Conservation (phyloP, 2,797 vertebrate species). For the Pipistrellus pipistrellus region DNA sequence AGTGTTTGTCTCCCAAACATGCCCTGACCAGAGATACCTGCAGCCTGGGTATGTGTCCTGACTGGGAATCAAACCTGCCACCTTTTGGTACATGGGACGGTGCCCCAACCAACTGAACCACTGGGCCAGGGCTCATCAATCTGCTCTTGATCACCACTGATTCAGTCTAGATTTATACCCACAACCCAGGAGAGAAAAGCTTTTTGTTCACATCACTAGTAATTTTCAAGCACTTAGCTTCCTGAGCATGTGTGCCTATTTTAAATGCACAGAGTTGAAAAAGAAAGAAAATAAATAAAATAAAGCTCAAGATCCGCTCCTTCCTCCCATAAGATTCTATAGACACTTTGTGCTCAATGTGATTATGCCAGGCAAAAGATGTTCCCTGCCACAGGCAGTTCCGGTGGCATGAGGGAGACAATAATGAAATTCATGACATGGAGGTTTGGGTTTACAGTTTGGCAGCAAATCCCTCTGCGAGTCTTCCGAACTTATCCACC, state of each 20-base stretch:
- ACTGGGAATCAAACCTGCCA: neutral
- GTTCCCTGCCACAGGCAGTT: conserved; percentile 2
- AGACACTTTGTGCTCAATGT: conserved; percentile 25
- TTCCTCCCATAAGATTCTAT: conserved; percentile 46
- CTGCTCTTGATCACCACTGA: neutral
- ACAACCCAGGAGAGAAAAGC: neutral
- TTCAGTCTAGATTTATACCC: neutral
- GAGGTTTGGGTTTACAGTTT: conserved; percentile 62
- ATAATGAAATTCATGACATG: conserved; percentile 49
- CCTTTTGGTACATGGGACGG: neutral
- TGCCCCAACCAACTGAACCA: neutral
- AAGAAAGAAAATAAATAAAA: conserved; percentile 33
- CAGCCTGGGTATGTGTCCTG: neutral
- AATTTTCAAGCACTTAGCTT: conserved; percentile 13
- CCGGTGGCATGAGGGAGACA: neutral
- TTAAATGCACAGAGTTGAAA: conserved; percentile 37
- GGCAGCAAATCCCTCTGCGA: conserved; percentile 68
- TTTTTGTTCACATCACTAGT: neutral
- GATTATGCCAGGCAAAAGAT: neutral
- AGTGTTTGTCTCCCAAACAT: neutral
- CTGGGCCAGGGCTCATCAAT: neutral
- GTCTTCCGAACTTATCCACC: conserved; percentile 61
- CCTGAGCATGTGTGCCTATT: neutral
- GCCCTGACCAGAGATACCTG: neutral
- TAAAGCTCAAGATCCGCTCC: neutral